Evolutionary conservation across 2,797 vertebrate species (phyloP).

Genomic region (Gymnothorax reevesii): DNA sequence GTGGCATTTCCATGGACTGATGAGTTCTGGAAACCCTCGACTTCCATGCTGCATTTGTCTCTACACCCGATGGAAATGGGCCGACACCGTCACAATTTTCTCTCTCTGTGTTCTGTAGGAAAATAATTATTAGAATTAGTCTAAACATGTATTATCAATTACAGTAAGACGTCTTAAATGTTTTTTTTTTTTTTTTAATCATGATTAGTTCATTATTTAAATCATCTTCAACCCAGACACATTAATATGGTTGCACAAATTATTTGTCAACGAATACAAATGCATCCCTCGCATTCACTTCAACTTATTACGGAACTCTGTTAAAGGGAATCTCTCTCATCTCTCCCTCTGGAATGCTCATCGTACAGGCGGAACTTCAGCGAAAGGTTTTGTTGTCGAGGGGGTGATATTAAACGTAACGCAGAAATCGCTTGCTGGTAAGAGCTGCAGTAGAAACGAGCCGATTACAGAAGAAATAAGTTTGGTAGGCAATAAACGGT

Average conservation of each 20-base stretch:
- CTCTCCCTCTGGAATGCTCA: neutral
- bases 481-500: neutral
- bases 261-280: neutral
- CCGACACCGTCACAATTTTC: neutral
- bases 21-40: conserved; percentile 70
- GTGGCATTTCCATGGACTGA: conserved; percentile 71
- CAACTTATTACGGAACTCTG: neutral
- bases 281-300: neutral
- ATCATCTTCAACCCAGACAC: neutral
- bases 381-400: neutral
- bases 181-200: neutral
- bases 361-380: neutral
- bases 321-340: neutral
- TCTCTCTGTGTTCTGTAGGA: neutral
- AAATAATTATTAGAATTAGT: neutral
- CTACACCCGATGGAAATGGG: neutral
- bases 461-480: neutral
- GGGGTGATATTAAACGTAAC: neutral
- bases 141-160: neutral
- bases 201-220: neutral
- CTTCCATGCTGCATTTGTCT: conserved; percentile 72
- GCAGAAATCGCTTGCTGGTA: neutral
- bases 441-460: neutral
- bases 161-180: neutral
- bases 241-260: neutral